Percentiles rank a stretch among this genome's conserved stretches.
Conservation (phyloP, 2,797 vertebrate genomes). For the Echiichthys vipera region DNA sequence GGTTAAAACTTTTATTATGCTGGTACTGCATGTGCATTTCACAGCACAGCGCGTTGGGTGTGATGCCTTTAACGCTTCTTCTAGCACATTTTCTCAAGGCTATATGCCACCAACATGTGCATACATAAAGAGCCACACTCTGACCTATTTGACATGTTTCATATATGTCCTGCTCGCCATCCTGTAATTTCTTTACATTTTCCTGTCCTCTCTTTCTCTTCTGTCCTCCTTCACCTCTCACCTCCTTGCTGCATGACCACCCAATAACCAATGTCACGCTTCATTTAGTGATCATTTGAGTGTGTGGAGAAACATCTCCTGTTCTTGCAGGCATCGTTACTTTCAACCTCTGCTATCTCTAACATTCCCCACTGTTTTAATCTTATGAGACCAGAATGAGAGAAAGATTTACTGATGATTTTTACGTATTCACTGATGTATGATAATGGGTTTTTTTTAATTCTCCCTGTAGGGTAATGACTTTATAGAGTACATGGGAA, state of each 20-base stretch:
- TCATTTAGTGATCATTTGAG: conserved; percentile 67
- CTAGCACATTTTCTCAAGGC: conserved; percentile 43
- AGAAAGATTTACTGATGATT: conserved; percentile 1
- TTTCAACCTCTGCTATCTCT: conserved; percentile 52
- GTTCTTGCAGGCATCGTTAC: conserved; percentile 39
- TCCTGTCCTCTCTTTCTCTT: neutral
- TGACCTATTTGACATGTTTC: conserved; percentile 22
- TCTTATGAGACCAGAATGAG: conserved; percentile 13
- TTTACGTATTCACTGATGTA: neutral
- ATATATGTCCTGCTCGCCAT: conserved; percentile 9
- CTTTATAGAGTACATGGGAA: neutral
- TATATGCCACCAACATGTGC: conserved; percentile 14
- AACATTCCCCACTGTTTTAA: conserved; percentile 22
- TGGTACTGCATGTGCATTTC: conserved; percentile 36
- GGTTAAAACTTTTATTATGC: conserved; percentile 44
- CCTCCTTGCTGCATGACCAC: conserved; percentile 37
- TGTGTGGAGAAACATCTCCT: conserved; percentile 56
- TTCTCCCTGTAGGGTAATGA: neutral
- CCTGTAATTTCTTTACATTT: neutral
- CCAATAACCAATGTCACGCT: conserved; percentile 61
- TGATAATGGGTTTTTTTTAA: conserved; percentile 16
- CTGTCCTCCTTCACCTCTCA: conserved; percentile 16
- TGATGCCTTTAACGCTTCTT: conserved; percentile 41
- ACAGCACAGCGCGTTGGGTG: conserved; percentile 37
- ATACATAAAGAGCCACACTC: conserved; percentile 10